Evolutionary conservation across 1,140 invertebrate species (phyloP).

Genomic region (Sogatella furcifera): DNA sequence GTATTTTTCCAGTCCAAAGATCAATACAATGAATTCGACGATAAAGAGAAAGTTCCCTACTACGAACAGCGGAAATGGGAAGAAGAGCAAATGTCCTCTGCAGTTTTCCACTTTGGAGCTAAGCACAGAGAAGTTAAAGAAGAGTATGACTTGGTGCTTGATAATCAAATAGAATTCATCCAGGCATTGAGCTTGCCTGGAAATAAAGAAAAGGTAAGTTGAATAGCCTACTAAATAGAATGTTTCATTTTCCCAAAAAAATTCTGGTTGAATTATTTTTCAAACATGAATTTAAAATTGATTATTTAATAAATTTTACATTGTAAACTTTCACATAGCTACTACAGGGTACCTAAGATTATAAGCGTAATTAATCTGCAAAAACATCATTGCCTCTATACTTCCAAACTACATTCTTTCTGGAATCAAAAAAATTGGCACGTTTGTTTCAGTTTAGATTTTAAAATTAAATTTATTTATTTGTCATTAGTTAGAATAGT

Average conservation of each 20-base stretch:
- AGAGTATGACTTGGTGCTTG: conserved; percentile 87
- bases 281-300: too few relatives aligned
- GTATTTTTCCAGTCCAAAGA: conserved; percentile 34
- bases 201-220: conserved; percentile 40
- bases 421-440: too few relatives aligned
- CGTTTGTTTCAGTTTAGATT: too few relatives aligned
- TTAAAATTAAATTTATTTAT: too few relatives aligned
- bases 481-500: too few relatives aligned
- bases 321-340: too few relatives aligned
- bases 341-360: too few relatives aligned
- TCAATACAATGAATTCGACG: conserved; percentile 82
- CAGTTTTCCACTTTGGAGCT: conserved; percentile 85
- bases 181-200: conserved; percentile 86
- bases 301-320: too few relatives aligned
- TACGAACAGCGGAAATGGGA: conserved; percentile 98
- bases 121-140: conserved; percentile 69
- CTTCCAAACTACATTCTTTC: too few relatives aligned
- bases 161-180: conserved; percentile 97
- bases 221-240: background rate
- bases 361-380: too few relatives aligned
- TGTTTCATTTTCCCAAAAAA: background rate
- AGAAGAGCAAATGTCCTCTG: conserved; percentile 91
- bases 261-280: too few relatives aligned
- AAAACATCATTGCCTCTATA: too few relatives aligned
- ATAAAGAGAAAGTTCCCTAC: conserved; percentile 71